Conservation (phyloP, 2,113 vertebrate species). For the Eolophus roseicapilla region DNA sequence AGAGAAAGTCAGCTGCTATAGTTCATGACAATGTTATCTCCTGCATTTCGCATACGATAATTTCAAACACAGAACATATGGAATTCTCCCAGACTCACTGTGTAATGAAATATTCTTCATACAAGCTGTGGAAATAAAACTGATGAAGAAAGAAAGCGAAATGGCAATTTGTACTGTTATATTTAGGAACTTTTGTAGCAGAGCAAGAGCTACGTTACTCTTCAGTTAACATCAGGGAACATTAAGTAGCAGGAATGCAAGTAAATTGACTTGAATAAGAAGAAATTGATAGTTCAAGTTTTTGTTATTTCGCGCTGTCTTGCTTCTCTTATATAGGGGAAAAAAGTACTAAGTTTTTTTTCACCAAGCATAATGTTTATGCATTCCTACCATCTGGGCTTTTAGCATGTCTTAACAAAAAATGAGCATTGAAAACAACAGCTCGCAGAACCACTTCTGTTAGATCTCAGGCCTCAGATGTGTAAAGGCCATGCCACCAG, state of each 20-base stretch:
- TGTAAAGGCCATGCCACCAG: background rate
- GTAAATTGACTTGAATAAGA: background rate
- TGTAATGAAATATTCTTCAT: background rate
- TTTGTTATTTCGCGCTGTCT: background rate
- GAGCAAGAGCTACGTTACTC: background rate
- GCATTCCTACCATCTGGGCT: background rate
- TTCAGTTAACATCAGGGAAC: background rate
- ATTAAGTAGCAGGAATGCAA: background rate
- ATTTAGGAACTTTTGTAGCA: background rate
- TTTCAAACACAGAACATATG: background rate
- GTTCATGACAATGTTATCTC: background rate
- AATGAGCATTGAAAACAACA: background rate
- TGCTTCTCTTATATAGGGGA: background rate
- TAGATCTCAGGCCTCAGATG: background rate
- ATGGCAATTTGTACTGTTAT: background rate
- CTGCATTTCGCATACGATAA: background rate
- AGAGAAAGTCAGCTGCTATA: background rate
- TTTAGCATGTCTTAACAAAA: background rate
- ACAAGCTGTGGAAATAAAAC: background rate
- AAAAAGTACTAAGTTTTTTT: background rate
- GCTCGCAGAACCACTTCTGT: background rate
- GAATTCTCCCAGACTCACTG: background rate
- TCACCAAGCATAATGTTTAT: background rate
- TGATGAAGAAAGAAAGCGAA: background rate
- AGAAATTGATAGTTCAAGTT: background rate